Evolutionary conservation across 2,888 invertebrate species (phyloP).

Genomic region (Pseudanteris insignis): DNA sequence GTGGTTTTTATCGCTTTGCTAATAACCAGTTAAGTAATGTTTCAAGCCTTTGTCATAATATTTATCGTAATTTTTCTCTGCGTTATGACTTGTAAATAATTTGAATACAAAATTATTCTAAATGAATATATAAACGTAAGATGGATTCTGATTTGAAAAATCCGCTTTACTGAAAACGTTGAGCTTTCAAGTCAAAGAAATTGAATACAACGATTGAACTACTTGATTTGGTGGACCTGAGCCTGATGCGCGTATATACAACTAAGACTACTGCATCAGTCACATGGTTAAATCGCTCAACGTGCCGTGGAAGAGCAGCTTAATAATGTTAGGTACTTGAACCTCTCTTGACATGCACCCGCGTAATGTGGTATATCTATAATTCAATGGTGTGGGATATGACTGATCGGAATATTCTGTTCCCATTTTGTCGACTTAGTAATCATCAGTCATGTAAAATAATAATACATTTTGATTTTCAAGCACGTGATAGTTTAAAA

Average conservation of each 20-base stretch:
- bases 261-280: conserved; percentile 14
- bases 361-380: conserved; percentile 30
- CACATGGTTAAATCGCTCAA: conserved; percentile 17
- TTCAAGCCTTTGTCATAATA: no score
- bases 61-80: no score
- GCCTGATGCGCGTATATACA: conserved; percentile 2
- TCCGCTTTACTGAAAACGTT: no score
- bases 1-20: no score
- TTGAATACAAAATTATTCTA: no score
- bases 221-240: conserved; percentile 8
- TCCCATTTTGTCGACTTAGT: conserved; percentile 4
- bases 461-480: conserved; percentile 6
- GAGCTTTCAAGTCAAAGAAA: no score
- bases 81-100: no score
- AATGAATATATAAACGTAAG: no score
- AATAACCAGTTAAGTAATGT: no score
- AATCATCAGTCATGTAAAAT: conserved; percentile 1
- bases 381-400: conserved; percentile 17
- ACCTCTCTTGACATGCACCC: conserved; percentile 29
- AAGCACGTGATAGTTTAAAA: no score
- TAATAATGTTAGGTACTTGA: conserved; percentile 29
- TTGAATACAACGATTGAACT: no score
- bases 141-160: no score
- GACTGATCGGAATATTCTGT: conserved; percentile 10
- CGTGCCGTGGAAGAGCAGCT: conserved; percentile 23